phyloP scores from a whole-genome alignment of 1,140 invertebrate species.

The Pseudobourletiella spinata region DNA sequence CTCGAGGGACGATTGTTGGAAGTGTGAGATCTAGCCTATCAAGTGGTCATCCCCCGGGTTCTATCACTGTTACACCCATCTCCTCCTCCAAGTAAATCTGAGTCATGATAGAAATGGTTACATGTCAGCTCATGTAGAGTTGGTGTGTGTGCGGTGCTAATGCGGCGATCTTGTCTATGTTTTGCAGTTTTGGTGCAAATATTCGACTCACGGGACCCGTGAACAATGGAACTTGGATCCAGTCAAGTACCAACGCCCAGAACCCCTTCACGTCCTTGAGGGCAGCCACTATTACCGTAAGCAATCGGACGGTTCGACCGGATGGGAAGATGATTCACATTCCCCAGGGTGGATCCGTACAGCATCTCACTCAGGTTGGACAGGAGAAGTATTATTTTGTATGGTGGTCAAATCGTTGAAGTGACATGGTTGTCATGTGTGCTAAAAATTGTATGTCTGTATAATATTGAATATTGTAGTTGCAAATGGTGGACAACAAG shows the following conservation, averaged over 20 bases:
- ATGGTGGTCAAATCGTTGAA: no score
- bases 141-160: no score
- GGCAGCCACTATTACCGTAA: constrained; percentile 26
- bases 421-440: no score
- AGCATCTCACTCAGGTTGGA: constrained; percentile 30
- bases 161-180: constrained; percentile 5
- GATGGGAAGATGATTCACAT: constrained; percentile 36
- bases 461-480: constrained; percentile 13
- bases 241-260: constrained; percentile 18
- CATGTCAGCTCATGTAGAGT: no score
- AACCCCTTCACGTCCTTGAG: constrained; percentile 14
- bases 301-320: constrained; percentile 21
- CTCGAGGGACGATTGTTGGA: constrained; percentile 22
- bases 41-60: constrained; percentile 25
- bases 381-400: no score
- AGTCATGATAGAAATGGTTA: no score
- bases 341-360: constrained; percentile 25
- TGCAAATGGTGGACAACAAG: constrained; percentile 34
- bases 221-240: constrained; percentile 35
- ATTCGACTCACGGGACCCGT: constrained; percentile 18
- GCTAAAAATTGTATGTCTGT: no score
- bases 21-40: constrained; percentile 18
- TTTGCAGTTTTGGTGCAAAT: constrained; percentile 19
- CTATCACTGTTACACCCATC: constrained; percentile 35
- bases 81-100: constrained; percentile 29